A percentile compares a stretch with the other conserved stretches of the same genome.
phyloP scores from a whole-genome alignment of 2,113 vertebrate species.

The Thryonomys swinderianus region DNA sequence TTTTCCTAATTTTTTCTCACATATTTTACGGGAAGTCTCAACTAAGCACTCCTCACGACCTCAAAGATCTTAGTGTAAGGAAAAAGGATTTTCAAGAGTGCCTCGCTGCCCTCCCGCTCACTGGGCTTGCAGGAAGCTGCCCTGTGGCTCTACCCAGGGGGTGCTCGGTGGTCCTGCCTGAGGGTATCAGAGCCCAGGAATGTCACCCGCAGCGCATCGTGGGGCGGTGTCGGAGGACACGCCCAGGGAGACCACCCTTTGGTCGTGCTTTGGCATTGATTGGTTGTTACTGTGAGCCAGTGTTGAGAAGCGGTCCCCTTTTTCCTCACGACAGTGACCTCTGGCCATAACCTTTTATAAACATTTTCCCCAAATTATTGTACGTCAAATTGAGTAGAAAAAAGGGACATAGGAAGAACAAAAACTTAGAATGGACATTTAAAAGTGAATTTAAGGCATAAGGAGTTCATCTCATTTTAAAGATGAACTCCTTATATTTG shows the following conservation, averaged over 20 bases:
- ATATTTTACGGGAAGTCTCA: background rate
- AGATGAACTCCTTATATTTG: constrained; percentile 49
- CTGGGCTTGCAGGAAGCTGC: background rate
- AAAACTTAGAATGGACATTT: constrained; percentile 36
- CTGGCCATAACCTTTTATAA: constrained; percentile 8
- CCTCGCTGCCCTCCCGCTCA: background rate
- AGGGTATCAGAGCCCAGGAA: background rate
- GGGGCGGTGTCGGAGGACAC: background rate
- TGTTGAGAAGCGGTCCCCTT: background rate
- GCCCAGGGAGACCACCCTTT: background rate
- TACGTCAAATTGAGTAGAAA: background rate
- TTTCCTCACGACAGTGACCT: background rate
- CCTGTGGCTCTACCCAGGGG: background rate
- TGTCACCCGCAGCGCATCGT: background rate
- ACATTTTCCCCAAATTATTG: background rate
- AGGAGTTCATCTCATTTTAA: constrained; percentile 66
- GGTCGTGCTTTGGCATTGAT: background rate
- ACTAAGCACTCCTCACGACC: background rate
- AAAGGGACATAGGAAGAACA: background rate
- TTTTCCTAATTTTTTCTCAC: constrained; percentile 39
- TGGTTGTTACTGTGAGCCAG: constrained; percentile 2
- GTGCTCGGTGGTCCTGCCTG: background rate
- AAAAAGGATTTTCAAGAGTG: background rate
- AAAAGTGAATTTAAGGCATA: constrained; percentile 47
- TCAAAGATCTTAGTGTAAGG: constrained; percentile 9